Evolutionary conservation across 2,888 invertebrate genomes (phyloP).

Genomic region (Troides helena): DNA sequence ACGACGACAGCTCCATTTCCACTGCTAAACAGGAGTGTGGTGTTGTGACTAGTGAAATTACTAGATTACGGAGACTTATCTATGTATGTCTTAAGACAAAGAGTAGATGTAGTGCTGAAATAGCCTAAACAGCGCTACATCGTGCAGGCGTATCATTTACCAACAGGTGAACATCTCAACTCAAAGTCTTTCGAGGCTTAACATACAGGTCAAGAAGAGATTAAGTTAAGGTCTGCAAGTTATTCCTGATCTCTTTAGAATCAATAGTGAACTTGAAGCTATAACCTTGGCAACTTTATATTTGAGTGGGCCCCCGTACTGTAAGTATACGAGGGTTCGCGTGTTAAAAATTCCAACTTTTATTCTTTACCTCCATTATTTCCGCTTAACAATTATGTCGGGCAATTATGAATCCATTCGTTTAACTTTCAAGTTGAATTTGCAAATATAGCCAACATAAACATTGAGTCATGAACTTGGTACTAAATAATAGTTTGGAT

Average conservation of each 20-base stretch:
- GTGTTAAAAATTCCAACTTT: slow-evolving; percentile 3
- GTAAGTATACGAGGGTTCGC: not conserved
- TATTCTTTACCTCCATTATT: slow-evolving; percentile 1
- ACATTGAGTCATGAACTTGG: slow-evolving; percentile 28
- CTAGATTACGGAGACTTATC: too few relatives aligned
- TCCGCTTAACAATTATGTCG: slow-evolving; percentile 11
- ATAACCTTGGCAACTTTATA: not conserved
- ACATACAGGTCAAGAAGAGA: too few relatives aligned
- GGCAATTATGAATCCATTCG: slow-evolving; percentile 6
- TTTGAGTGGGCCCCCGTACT: not conserved
- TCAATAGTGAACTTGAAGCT: not conserved
- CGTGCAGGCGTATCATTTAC: too few relatives aligned
- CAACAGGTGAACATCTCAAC: too few relatives aligned
- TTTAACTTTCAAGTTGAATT: slow-evolving; percentile 15
- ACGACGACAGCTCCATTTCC: too few relatives aligned
- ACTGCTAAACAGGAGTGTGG: too few relatives aligned
- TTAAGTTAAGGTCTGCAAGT: too few relatives aligned
- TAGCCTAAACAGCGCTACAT: too few relatives aligned
- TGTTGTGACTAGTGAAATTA: too few relatives aligned
- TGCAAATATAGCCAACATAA: slow-evolving; percentile 16
- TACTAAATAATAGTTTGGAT: slow-evolving; percentile 20
- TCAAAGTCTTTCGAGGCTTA: not conserved
- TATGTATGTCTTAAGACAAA: too few relatives aligned
- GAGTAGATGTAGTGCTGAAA: too few relatives aligned
- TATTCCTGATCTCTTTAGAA: not conserved